Percentiles rank a stretch among this genome's conserved stretches.
Conservation (phyloP, 2,797 vertebrate genomes). For the Allobates femoralis region DNA sequence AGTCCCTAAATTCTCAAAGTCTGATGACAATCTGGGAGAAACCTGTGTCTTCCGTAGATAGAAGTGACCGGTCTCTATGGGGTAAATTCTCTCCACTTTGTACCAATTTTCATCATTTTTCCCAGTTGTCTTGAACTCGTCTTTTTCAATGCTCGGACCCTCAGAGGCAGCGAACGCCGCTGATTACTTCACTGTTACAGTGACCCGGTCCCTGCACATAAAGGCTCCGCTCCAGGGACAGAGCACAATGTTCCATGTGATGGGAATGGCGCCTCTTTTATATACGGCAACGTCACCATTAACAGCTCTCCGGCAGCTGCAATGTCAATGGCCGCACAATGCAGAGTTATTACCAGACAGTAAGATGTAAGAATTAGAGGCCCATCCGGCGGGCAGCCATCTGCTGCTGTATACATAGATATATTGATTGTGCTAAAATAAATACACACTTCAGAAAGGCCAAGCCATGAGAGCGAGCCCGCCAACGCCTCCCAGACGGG, state of each 20-base stretch:
- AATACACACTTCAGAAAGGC: slow-evolving; percentile 32
- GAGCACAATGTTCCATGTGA: background rate
- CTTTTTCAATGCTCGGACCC: background rate
- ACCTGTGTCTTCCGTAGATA: too few relatives aligned
- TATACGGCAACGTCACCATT: background rate
- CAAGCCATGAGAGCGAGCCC: slow-evolving; percentile 9
- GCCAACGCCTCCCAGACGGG: background rate
- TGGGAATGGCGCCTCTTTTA: slow-evolving; percentile 17
- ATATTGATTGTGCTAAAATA: slow-evolving; percentile 42
- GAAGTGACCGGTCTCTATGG: background rate
- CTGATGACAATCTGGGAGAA: too few relatives aligned
- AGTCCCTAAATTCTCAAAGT: too few relatives aligned
- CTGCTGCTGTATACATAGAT: slow-evolving; percentile 34
- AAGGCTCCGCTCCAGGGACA: background rate
- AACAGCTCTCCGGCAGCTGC: background rate
- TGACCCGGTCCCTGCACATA: background rate
- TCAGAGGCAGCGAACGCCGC: background rate
- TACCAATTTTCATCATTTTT: background rate
- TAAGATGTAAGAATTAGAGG: background rate
- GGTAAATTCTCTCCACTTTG: background rate
- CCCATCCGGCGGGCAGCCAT: slow-evolving; percentile 39
- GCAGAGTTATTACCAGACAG: background rate
- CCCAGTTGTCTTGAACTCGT: background rate
- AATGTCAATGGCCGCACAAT: slow-evolving; percentile 6
- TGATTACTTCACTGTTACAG: background rate